These are phyloP conservation scores for Catharus ustulatus DNA, from an alignment of 2,797 vertebrate species.

Conservation along the genomic window DNA sequence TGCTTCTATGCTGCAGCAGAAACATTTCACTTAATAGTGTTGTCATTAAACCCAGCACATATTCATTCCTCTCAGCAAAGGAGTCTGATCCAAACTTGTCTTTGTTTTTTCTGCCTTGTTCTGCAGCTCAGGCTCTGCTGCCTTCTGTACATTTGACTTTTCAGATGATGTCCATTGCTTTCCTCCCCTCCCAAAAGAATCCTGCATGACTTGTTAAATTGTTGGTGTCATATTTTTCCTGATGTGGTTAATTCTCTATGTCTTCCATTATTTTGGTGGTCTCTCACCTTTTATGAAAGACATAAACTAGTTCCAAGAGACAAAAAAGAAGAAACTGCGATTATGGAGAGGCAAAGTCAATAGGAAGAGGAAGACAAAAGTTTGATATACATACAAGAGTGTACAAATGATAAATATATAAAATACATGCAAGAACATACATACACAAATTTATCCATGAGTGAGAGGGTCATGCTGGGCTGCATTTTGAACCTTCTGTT, in stretches of 20 bases:
- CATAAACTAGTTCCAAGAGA: background rate
- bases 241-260: background rate
- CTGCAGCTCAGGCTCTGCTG: background rate
- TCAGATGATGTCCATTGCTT: background rate
- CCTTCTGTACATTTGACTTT: background rate
- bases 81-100: background rate
- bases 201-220: background rate
- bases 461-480: background rate
- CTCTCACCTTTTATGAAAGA: background rate
- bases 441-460: background rate
- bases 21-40: background rate
- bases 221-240: background rate
- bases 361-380: background rate
- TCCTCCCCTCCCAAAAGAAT: background rate
- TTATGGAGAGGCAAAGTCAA: background rate
- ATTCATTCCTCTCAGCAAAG: background rate
- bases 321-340: background rate
- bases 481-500: background rate
- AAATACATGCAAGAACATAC: background rate
- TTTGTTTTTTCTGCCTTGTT: background rate
- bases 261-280: background rate
- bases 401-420: background rate
- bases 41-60: background rate
- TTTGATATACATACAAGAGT: background rate
- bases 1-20: background rate